A percentile compares a stretch with the other conserved stretches of the same genome.
Conservation (phyloP, 2,797 vertebrate genomes). For the Poeciliopsis paucimaculata region DNA sequence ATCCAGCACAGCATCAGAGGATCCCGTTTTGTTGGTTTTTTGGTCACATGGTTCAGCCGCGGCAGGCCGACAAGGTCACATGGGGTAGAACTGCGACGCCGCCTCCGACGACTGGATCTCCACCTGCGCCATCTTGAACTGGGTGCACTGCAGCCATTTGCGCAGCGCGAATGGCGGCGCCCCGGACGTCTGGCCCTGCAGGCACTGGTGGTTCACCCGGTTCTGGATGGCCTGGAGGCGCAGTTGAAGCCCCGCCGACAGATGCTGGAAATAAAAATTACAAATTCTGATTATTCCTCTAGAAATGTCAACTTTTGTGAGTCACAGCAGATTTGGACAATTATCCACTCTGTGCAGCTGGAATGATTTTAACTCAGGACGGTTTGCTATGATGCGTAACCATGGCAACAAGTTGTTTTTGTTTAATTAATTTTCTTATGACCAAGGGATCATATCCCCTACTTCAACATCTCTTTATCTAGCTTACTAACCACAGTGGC, state of each 20-base stretch:
- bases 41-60: conserved; percentile 18
- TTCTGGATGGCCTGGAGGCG: conserved; percentile 99
- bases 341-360: background rate
- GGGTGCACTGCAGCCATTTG: conserved; percentile 98
- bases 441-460: no score
- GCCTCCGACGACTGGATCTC: conserved; percentile 99
- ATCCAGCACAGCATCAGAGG: conserved; percentile 47
- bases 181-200: conserved; percentile 86
- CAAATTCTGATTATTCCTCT: background rate
- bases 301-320: background rate
- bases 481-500: no score
- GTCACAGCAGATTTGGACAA: background rate
- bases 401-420: background rate
- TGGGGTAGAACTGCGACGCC: conserved; percentile 98
- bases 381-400: background rate
- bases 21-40: conserved; percentile 27
- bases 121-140: conserved; percentile 99
- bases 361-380: background rate
- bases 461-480: no score
- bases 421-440: background rate
- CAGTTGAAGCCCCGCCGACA: conserved; percentile 95
- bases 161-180: conserved; percentile 88
- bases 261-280: conserved; percentile 80
- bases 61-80: conserved; percentile 81
- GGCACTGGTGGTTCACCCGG: conserved; percentile 94